phyloP scores from a whole-genome alignment of 2,797 vertebrate genomes.

The Neopelma chrysocephalum region DNA sequence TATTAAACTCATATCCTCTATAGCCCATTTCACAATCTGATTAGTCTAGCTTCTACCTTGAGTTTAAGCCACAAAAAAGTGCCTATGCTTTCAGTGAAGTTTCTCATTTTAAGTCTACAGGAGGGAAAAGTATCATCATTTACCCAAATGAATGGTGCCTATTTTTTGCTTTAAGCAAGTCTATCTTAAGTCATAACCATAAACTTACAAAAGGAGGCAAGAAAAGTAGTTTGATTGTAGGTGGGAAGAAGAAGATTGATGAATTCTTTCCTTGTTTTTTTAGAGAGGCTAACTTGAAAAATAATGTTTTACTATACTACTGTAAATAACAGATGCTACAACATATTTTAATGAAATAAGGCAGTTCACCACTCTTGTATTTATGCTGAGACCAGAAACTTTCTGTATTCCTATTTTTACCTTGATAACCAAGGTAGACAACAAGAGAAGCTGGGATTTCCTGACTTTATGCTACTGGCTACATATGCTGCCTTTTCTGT shows the following conservation, averaged over 20 bases:
- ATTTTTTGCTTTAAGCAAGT: background rate
- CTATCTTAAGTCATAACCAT: background rate
- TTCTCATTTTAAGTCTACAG: background rate
- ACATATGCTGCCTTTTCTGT: background rate
- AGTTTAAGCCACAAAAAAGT: background rate
- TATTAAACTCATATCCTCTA: background rate
- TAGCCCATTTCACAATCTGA: background rate
- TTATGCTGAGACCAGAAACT: background rate
- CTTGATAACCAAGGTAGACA: background rate
- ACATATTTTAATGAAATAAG: background rate
- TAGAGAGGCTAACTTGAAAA: background rate
- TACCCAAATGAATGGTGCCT: background rate
- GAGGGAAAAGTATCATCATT: background rate
- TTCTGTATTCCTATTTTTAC: background rate
- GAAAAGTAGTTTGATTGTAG: background rate
- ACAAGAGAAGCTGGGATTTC: background rate
- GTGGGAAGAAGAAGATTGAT: background rate
- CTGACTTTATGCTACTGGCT: background rate
- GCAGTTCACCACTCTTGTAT: background rate
- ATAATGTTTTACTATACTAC: background rate
- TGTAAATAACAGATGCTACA: background rate
- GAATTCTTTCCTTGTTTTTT: background rate
- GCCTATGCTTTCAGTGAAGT: background rate
- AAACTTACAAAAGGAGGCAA: background rate
- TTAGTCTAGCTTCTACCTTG: background rate